These are phyloP conservation scores for Melanotaenia duboulayi DNA, from an alignment of 2,113 vertebrate species.

Conservation along the genomic window DNA sequence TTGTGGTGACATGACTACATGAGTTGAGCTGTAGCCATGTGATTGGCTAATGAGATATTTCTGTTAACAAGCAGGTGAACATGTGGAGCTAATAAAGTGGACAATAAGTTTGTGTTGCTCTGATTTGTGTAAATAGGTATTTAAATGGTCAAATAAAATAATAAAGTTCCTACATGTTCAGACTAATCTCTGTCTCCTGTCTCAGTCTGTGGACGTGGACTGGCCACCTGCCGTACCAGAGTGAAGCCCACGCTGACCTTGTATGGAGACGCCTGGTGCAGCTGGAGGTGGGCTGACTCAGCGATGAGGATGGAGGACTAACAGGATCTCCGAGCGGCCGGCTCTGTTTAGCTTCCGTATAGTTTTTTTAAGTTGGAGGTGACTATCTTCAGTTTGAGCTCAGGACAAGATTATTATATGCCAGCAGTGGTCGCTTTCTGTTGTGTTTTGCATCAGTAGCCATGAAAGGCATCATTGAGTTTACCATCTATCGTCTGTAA, in stretches of 20 bases:
- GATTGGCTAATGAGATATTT: too few relatives aligned
- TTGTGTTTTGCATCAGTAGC: not conserved
- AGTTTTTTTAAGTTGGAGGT: not conserved
- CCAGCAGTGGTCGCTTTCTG: not conserved
- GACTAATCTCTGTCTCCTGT: not conserved
- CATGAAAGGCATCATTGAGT: not conserved
- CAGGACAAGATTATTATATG: not conserved
- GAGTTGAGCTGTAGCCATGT: too few relatives aligned
- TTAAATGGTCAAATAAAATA: too few relatives aligned
- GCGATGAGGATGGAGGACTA: too few relatives aligned
- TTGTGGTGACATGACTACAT: too few relatives aligned
- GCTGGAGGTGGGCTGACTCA: not conserved
- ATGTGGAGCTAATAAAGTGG: fast-evolving
- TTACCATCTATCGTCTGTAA: too few relatives aligned
- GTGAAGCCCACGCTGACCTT: slow-evolving; percentile 50
- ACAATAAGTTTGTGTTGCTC: not conserved
- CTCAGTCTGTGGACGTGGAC: slow-evolving; percentile 95
- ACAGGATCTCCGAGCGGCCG: too few relatives aligned
- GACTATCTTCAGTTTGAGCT: not conserved
- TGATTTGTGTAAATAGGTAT: too few relatives aligned
- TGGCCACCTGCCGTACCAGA: slow-evolving; percentile 93
- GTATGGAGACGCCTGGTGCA: not conserved
- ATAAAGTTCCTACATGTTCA: not conserved
- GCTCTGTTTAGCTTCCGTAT: slow-evolving; percentile 1
- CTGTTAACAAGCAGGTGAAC: not conserved